phyloP scores from a whole-genome alignment of 1,140 invertebrate genomes.

The Diplogasteroides magnus region DNA sequence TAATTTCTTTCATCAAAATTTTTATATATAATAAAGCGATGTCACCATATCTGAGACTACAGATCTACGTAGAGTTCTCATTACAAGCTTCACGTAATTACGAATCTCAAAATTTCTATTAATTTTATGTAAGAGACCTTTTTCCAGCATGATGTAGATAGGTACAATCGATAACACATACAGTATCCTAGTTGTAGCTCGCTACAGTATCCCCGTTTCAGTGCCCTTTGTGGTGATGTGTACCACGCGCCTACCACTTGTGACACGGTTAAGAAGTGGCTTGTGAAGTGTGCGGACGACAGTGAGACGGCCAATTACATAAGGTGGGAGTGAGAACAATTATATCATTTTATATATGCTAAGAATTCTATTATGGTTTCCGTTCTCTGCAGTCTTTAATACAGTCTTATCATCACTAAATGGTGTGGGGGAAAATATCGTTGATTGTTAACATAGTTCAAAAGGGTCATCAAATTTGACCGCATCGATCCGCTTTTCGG shows the following conservation, averaged over 20 bases:
- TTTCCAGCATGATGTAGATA: not conserved
- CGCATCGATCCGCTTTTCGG: no score
- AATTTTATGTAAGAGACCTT: slow-evolving; percentile 7
- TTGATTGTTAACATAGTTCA: no score
- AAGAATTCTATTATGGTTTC: no score
- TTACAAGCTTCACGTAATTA: slow-evolving; percentile 11
- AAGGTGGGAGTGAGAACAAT: slow-evolving; percentile 34
- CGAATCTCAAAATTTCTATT: not conserved
- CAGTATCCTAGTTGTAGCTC: slow-evolving; percentile 74
- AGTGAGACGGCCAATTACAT: slow-evolving; percentile 99
- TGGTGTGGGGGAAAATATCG: no score
- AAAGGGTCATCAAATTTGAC: no score
- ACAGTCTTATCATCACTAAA: no score
- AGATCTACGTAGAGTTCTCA: slow-evolving; percentile 15
- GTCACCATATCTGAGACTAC: not conserved
- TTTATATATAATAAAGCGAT: not conserved
- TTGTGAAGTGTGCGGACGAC: slow-evolving; percentile 97
- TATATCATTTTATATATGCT: slow-evolving; percentile 11
- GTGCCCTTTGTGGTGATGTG: slow-evolving; percentile 73
- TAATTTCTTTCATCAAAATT: slow-evolving; percentile 5
- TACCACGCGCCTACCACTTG: slow-evolving; percentile 98
- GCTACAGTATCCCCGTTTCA: not conserved
- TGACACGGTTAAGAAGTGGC: slow-evolving; percentile 88
- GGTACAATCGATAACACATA: slow-evolving; percentile 30
- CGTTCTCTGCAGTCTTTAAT: no score